These are phyloP conservation scores for Pygmarrhopalites habei DNA, from an alignment of 1,140 invertebrate genomes.

Conservation along the genomic window DNA sequence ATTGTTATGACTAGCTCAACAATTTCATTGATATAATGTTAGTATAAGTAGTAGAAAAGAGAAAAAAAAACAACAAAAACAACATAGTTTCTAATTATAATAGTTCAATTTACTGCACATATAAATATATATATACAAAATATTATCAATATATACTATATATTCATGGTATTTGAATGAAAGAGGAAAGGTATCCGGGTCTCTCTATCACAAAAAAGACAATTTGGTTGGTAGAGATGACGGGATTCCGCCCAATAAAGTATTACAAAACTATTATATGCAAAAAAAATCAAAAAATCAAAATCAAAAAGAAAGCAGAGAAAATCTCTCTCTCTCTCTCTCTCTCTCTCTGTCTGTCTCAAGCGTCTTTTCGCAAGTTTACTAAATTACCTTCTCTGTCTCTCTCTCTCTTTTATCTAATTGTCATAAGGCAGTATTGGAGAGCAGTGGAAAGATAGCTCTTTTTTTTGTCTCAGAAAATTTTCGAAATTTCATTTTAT, in stretches of 20 bases:
- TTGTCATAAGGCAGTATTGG: background rate
- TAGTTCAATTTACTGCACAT: too few relatives aligned
- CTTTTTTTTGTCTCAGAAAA: constrained; percentile 1
- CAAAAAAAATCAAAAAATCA: background rate
- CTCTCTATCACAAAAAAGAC: constrained; percentile 1
- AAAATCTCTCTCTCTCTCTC: constrained; percentile 11
- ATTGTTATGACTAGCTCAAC: too few relatives aligned
- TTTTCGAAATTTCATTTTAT: background rate
- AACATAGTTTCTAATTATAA: too few relatives aligned
- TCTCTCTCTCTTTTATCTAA: constrained; percentile 15
- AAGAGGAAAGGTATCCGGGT: constrained; percentile 29
- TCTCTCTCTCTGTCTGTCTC: too few relatives aligned
- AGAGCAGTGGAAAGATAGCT: background rate
- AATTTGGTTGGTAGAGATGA: constrained; percentile 18
- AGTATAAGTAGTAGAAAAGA: too few relatives aligned
- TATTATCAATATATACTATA: background rate
- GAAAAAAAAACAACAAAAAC: too few relatives aligned
- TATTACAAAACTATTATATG: background rate
- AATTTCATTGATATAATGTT: too few relatives aligned
- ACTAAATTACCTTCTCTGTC: constrained; percentile 3
- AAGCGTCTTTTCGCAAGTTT: too few relatives aligned
- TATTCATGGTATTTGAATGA: background rate
- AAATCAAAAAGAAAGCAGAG: constrained; percentile 20
- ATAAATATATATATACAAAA: too few relatives aligned
- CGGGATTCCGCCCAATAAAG: constrained; percentile 38